Conservation (phyloP, 1,140 invertebrate genomes). For the Zaprionus africanus region DNA sequence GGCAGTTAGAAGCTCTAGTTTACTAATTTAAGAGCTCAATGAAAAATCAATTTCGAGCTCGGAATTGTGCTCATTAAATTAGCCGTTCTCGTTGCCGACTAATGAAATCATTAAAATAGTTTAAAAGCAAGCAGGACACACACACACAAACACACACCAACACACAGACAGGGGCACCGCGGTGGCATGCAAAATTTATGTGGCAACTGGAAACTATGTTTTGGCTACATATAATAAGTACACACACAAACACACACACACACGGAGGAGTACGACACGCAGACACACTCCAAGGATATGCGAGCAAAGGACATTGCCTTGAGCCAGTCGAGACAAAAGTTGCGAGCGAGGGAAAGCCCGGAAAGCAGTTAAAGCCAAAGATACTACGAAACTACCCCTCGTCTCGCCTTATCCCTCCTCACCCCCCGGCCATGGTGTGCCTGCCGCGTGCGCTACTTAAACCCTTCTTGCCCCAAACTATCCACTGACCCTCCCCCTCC, state of each 20-base stretch:
- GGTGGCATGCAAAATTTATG: slow-evolving; percentile 72
- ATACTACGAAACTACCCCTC: slow-evolving; percentile 46
- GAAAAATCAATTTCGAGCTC: slow-evolving; percentile 58
- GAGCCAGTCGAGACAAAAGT: slow-evolving; percentile 63
- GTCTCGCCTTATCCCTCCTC: neutral
- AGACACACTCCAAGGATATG: slow-evolving; percentile 39
- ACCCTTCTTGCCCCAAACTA: slow-evolving; percentile 66
- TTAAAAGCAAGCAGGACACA: slow-evolving; percentile 57
- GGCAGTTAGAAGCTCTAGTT: neutral
- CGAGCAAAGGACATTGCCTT: slow-evolving; percentile 77
- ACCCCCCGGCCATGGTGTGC: neutral
- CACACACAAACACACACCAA: slow-evolving; percentile 35
- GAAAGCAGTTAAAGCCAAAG: slow-evolving; percentile 47
- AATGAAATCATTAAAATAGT: slow-evolving; percentile 81
- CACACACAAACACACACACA: slow-evolving; percentile 35
- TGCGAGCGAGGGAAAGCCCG: slow-evolving; percentile 43
- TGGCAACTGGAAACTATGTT: slow-evolving; percentile 77
- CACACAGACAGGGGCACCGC: slow-evolving; percentile 20
- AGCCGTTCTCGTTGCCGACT: slow-evolving; percentile 44
- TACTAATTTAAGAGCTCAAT: slow-evolving; percentile 1
- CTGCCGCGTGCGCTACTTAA: slow-evolving; percentile 67
- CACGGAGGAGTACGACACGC: neutral
- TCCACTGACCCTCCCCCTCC: slow-evolving; percentile 39
- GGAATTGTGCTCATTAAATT: slow-evolving; percentile 58
- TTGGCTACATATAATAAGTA: slow-evolving; percentile 61